Base-by-base conservation (phyloP, 1,140 invertebrate species). In the Teleogryllus occipitalis region DNA sequence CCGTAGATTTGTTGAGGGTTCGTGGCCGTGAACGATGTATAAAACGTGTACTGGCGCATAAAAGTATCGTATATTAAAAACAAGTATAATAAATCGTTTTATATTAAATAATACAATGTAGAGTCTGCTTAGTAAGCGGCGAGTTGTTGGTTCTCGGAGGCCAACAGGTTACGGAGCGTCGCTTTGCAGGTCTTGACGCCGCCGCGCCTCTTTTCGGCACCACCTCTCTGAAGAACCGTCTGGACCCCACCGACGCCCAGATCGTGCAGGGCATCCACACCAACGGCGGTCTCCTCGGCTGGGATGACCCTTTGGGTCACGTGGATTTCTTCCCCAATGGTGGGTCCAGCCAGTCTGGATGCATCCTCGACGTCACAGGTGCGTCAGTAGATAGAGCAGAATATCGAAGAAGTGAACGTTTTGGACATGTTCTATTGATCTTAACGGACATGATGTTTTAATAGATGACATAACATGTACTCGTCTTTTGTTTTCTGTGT, bases 241-340 rank as follows among this genome's bases (percentile, higher is more conserved):
- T 93, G 14, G 91, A 93, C 82, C 87, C 87, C 82, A 85, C 83
- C 65, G 91, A 93, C 82, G 91, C 89, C 0, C 78, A 83, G 6
- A 91, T 89, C 78, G 90, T 91, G 0, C 89, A 91, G 82, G 85
- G 87, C 2, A 90, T 92, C 72, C 91, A 92, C 83, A 90, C 91
- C 0, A 88, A 90, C 78, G 87, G 85, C 21, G 85, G 87, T 10
- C 39, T 80, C 0, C 82, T 88, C 6, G 89, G 88, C 7, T 84
- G 88, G 14, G 80, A 79, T 3, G 82, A 84, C 6, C 81, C 85
- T 0, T 81, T 88, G 7, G 89, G 86, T 15, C 81, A 87, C 79
- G 83, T 85, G n/a, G 89, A 90, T 82, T 90, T 90, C 82, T 90
- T 88, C 80, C 88, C 89, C 14, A 90, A 90, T 78, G 85, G 86